Conservation (phyloP, 1,140 invertebrate species). For the Drosophila pandora region DNA sequence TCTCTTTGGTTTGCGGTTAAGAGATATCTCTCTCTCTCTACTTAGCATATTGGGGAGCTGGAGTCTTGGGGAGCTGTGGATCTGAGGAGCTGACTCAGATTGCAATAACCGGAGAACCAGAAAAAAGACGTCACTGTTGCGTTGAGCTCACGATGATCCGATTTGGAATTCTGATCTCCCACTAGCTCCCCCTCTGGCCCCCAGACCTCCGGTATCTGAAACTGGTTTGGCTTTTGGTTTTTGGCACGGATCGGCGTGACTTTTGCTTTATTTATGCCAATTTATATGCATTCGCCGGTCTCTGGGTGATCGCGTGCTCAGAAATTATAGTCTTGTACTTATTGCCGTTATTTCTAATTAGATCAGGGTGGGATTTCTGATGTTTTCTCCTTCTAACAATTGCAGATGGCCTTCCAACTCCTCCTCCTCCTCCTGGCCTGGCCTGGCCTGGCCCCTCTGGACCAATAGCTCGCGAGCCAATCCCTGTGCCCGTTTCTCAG, state of each 20-base stretch:
- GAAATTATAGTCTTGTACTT: conserved; percentile 33
- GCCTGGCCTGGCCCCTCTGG: too few relatives aligned
- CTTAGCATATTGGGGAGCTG: background rate
- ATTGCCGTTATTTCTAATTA: conserved; percentile 60
- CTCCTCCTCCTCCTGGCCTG: background rate
- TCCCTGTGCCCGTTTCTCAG: conserved; percentile 35
- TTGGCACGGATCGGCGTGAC: conserved; percentile 37
- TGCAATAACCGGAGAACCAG: conserved; percentile 5
- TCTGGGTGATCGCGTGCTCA: conserved; percentile 54
- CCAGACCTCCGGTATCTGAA: background rate
- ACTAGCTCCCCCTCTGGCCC: background rate
- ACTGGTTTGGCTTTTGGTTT: conserved; percentile 38
- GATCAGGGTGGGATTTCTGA: conserved; percentile 50
- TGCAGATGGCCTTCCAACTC: background rate
- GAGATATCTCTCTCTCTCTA: conserved; percentile 2
- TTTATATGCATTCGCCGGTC: conserved; percentile 56
- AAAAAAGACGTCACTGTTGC: conserved; percentile 26
- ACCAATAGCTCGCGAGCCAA: conserved; percentile 33
- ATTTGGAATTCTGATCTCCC: conserved; percentile 38
- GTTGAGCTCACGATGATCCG: conserved; percentile 31
- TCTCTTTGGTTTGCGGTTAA: conserved; percentile 23
- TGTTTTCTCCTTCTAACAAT: conserved; percentile 4
- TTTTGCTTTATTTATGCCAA: conserved; percentile 49
- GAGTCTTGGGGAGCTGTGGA: background rate
- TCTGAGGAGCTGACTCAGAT: conserved; percentile 40